Base-by-base conservation (phyloP, 2,113 vertebrate genomes). In the Ondatra zibethicus region DNA sequence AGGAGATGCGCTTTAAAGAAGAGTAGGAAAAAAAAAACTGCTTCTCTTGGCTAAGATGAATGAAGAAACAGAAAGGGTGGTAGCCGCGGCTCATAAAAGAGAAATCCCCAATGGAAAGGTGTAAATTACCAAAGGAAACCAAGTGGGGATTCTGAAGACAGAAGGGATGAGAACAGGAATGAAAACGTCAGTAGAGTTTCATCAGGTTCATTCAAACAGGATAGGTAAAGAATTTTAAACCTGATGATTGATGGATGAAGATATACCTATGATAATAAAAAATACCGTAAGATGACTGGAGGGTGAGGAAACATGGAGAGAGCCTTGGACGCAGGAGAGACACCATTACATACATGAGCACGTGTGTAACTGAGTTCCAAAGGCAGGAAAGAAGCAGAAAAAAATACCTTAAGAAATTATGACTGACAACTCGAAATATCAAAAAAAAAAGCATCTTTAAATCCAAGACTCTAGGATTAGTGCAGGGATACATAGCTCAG, bases 21-120 rank as follows among this genome's bases (percentile, higher is more conserved):
- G 8, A n/a, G 6, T 1, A 58, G 25, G 12, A 25, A 2, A 21
- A 14, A 25, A n/a, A 39, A 21, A 1, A 13, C 23, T 13, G 31
- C 36, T 58, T n/a, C 52, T 82, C 52, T 39, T 21, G 33, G 14
- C 11, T 58, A 39, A 55, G 50, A 55, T 1, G 1, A 82, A 39
- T n/a, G 36, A 82, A n/a, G 78, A 68, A 14, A 68, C 61, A 76
- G 47, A 72, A 78, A 87, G 45, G 7, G 42, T 6, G 39, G 33
- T 27, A 52, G 73, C 29, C 50, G 21, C 14, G 11, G 78, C 27
- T 65, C 21, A 42, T 70, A 50, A 86, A 70, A 70, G 14, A 55
- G 31, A 82, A 47, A 76, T 33, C 66, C 9, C 45, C 27, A 25
- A 47, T 33, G 45, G 63, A 78, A 36, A 17, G 5, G 19, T 31